These are phyloP conservation scores for Nematostella vectensis DNA, from an alignment of 92 coral and sea anemone species.

Conservation along the genomic window DNA sequence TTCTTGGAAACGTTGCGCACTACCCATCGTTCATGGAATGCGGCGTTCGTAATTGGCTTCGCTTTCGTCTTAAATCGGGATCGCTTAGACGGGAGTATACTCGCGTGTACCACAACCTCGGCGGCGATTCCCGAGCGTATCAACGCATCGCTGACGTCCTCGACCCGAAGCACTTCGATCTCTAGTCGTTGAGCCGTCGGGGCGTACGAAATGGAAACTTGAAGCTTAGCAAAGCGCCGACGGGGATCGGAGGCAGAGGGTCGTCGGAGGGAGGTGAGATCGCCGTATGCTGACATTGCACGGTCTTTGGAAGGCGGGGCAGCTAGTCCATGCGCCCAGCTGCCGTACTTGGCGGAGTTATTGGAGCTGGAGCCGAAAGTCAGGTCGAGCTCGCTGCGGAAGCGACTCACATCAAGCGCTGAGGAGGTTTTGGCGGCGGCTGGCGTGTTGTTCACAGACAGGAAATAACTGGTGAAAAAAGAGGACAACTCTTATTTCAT, in stretches of 20 bases:
- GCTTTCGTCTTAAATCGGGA: conserved; percentile 56
- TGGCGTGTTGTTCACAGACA: conserved; percentile 9
- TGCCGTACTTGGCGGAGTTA: conserved; percentile 15
- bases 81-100: conserved; percentile 46
- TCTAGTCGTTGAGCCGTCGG: conserved; percentile 54
- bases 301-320: conserved; percentile 8
- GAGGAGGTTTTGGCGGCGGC: neutral
- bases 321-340: conserved; percentile 22
- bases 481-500: neutral
- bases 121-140: conserved; percentile 27
- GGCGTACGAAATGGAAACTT: conserved; percentile 50
- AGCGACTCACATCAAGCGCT: conserved; percentile 1
- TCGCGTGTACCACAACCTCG: conserved; percentile 38
- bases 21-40: conserved; percentile 50
- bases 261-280: conserved; percentile 22
- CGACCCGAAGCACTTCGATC: conserved; percentile 40
- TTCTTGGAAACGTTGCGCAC: conserved; percentile 30
- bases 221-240: conserved; percentile 24
- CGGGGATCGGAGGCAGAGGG: neutral
- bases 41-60: conserved; percentile 39
- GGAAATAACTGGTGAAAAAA: conserved; percentile 6
- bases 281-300: conserved; percentile 37
- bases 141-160: conserved; percentile 36
- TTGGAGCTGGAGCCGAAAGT: conserved; percentile 21
- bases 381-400: conserved; percentile 28